A percentile compares a stretch with the other conserved stretches of the same genome.
phyloP scores from a whole-genome alignment of 2,113 vertebrate species.

The Aythya baeri region DNA sequence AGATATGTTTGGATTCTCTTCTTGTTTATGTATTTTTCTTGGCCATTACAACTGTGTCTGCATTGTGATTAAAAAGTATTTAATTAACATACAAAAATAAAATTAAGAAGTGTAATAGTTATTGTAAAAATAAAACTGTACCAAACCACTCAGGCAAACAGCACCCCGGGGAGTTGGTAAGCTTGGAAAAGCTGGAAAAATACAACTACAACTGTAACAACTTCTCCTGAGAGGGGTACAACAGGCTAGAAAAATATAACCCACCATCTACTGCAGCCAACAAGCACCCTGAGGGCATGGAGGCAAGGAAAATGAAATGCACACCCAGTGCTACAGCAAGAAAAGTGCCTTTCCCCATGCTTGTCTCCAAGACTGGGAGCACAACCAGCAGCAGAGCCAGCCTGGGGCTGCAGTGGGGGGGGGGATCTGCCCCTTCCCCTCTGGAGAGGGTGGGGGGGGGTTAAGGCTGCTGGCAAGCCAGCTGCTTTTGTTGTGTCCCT shows the following conservation, averaged over 20 bases:
- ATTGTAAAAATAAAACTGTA: constrained; percentile 67
- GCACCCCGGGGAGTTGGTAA: constrained; percentile 27
- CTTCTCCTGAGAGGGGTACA: constrained; percentile 26
- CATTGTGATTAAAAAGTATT: constrained; percentile 56
- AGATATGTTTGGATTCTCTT: constrained; percentile 69
- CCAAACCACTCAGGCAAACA: constrained; percentile 65
- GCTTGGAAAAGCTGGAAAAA: constrained; percentile 62
- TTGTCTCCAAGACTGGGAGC: not conserved
- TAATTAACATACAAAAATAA: constrained; percentile 79
- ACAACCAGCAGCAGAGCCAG: not conserved
- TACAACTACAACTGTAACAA: constrained; percentile 26
- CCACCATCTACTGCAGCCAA: constrained; percentile 18
- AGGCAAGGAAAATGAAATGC: constrained; percentile 1
- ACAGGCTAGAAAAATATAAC: constrained; percentile 59
- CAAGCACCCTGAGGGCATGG: not conserved
- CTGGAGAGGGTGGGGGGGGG: not conserved
- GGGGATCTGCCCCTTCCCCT: not conserved
- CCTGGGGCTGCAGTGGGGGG: not conserved
- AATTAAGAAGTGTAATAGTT: constrained; percentile 69
- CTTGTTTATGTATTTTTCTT: constrained; percentile 74
- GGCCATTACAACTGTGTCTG: constrained; percentile 27
- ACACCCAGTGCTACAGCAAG: not conserved
- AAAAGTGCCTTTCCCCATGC: not conserved
- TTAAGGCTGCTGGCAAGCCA: not conserved
- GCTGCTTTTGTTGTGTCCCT: not conserved